phyloP scores from a whole-genome alignment of 2,113 vertebrate species.

The Balaenoptera acutorostrata region DNA sequence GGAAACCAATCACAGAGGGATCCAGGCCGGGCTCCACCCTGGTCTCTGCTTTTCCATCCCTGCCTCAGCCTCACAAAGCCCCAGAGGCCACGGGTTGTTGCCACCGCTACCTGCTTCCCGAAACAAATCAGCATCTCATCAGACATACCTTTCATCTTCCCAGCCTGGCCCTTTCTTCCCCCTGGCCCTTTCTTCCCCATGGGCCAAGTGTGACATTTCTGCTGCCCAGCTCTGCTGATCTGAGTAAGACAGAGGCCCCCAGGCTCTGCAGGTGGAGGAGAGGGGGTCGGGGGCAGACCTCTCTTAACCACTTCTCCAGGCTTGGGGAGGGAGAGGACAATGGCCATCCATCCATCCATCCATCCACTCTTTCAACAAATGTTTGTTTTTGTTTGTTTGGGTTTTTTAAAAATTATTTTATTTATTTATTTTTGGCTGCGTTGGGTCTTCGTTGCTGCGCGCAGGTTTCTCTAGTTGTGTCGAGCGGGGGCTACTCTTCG shows the following conservation, averaged over 20 bases:
- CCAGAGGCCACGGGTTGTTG: background rate
- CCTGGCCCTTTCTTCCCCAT: background rate
- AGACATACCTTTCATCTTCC: conserved; percentile 52
- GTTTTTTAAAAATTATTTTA: no score
- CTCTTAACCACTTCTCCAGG: background rate
- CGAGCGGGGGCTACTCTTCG: no score
- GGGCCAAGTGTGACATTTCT: conserved; percentile 31
- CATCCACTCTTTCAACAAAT: background rate
- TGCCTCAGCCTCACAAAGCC: background rate
- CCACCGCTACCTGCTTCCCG: background rate
- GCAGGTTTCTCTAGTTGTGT: no score
- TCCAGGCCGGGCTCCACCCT: background rate
- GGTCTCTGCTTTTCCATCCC: background rate
- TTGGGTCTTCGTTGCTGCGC: no score
- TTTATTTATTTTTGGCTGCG: no score
- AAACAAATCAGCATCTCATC: conserved; percentile 61
- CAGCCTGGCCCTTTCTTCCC: background rate
- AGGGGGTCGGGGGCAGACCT: rapidly evolving
- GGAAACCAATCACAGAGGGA: background rate
- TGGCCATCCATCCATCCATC: background rate
- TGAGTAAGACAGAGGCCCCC: background rate
- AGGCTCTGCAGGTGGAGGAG: background rate
- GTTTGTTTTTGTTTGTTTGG: background rate
- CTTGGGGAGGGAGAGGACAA: background rate
- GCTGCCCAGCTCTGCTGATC: background rate